Evolutionary conservation across 2,888 invertebrate genomes (phyloP), one percentile per base, ranked within the genome.

Genomic region (Lypha dubia): DNA sequence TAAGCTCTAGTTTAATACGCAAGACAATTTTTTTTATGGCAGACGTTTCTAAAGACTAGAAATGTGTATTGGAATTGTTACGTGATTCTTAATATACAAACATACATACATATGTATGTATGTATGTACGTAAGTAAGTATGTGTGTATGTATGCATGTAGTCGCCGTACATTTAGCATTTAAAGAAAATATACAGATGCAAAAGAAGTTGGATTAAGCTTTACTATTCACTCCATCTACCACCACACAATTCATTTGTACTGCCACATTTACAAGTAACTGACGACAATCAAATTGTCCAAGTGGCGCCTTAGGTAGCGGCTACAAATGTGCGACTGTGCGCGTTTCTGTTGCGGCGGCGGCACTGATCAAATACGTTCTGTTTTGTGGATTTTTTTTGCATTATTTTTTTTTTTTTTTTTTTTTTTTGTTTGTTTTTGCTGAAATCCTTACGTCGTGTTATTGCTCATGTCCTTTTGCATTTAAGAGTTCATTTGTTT

Each of bases 401-500:
- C 38, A 46, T 58, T 46, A 46, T 35, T 28, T 44, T 44, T 3
- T n/a, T 20, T 49, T 24, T 17, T 67, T n/a, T 24, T n/a, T n/a
- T n/a, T 38, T 56, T 73, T 71, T 65, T 65, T 35, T 15, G 32
- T n/a, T 60, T 77, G 68, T 68, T 84, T 68, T 68, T 58, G 71
- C 79, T 76, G 53, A 84, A 87, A 87, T 87, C 87, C 87, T 87
- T 87, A 83, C 82, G 86, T 87, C 87, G 87, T 87, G 87, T 87
- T 87, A 81, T 73, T 87, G 87, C 83, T 86, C 87, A 87, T 87
- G 87, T 87, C 87, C 87, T 87, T 86, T 85, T 85, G 75, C 85
- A 85, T 86, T 86, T 82, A 79, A 68, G 85, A 83, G 86, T 84
- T 80, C 80, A 82, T 82, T 82, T 81, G 75, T 83, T 82, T 84